Evolutionary conservation across 2,888 invertebrate genomes (phyloP), one percentile per base, ranked within the genome.

Genomic region (Oscheius onirici): DNA sequence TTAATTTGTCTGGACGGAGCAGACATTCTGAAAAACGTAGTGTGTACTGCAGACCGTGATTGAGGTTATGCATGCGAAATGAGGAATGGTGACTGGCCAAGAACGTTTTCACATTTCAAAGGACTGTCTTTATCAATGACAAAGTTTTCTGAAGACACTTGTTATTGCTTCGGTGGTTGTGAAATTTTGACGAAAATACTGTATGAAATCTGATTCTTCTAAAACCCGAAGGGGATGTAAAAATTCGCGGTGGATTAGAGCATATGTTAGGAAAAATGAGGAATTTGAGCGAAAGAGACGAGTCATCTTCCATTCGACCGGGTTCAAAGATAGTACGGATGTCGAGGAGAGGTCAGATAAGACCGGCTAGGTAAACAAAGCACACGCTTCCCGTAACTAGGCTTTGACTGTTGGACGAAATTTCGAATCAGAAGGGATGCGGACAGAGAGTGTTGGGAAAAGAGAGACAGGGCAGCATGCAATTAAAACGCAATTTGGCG

Each of bases 1-100:
- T 91, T 91, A 80, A 91, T 91, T 74, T 91, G 90, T 72, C 90
- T 52, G 3, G 86, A 83, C 6, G 87, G 86, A 26, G 83, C 75
- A 6, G 87, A 87, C 87, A 87, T 87, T 46, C 46, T 68, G 57
- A 54, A 24, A 20, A 54, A 54, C 17, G 34, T 34, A 6, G 34
- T 34, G 34, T 34, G 34, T 34, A 34, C 34, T 3, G 34, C 34
- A 34, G 34, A 34, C 8, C 34, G 34, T 8, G 34, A n/a, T n/a
- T n/a, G n/a, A n/a, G 34, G 34, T 34, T 34, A 34, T 34, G 34
- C 34, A 34, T 34, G 34, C 34, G 34, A 34, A 34, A 34, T 34
- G 34, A 34, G 8, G 34, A 34, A 8, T 34, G n/a, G n/a, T n/a
- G 8, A 8, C 34, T 34, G 34, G 34, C 8, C 34, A 34, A 34